Evolutionary conservation across 2,797 vertebrate species (phyloP).

Genomic region (Spondyliosoma cantharus): DNA sequence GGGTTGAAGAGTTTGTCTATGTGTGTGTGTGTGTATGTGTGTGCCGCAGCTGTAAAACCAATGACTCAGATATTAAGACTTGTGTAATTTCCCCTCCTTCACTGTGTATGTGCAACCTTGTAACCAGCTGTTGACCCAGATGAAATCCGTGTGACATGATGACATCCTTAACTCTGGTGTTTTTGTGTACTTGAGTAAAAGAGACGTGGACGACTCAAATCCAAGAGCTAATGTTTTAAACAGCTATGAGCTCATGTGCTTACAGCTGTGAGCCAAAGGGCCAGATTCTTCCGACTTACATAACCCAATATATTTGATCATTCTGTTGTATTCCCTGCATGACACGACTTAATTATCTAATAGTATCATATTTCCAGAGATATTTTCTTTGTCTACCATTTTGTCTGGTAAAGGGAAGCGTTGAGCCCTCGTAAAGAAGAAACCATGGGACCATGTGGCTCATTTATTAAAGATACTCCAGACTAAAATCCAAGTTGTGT

Average conservation of each 20-base stretch:
- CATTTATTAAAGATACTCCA: slow-evolving; percentile 72
- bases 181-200: slow-evolving; percentile 45
- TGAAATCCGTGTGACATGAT: slow-evolving; percentile 53
- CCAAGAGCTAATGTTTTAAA: slow-evolving; percentile 51
- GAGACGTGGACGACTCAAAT: not conserved
- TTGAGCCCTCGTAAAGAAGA: not conserved
- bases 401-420: slow-evolving; percentile 9
- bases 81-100: slow-evolving; percentile 38
- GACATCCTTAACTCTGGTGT: slow-evolving; percentile 41
- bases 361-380: not conserved
- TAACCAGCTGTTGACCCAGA: slow-evolving; percentile 66
- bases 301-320: not conserved
- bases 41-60: slow-evolving; percentile 65
- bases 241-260: slow-evolving; percentile 57
- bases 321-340: slow-evolving; percentile 6
- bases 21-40: slow-evolving; percentile 35
- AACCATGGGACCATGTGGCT: slow-evolving; percentile 24
- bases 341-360: not conserved
- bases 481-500: slow-evolving; percentile 39
- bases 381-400: slow-evolving; percentile 1
- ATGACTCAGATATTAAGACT: slow-evolving; percentile 63
- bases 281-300: slow-evolving; percentile 1
- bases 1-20: slow-evolving; percentile 62
- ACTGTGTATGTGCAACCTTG: slow-evolving; percentile 3
- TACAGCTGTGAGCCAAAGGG: slow-evolving; percentile 32